A percentile compares a stretch with the other conserved stretches of the same genome.
These are phyloP conservation scores for Unio delphinus DNA, from an alignment of 2,888 invertebrate genomes.

Conservation along the genomic window DNA sequence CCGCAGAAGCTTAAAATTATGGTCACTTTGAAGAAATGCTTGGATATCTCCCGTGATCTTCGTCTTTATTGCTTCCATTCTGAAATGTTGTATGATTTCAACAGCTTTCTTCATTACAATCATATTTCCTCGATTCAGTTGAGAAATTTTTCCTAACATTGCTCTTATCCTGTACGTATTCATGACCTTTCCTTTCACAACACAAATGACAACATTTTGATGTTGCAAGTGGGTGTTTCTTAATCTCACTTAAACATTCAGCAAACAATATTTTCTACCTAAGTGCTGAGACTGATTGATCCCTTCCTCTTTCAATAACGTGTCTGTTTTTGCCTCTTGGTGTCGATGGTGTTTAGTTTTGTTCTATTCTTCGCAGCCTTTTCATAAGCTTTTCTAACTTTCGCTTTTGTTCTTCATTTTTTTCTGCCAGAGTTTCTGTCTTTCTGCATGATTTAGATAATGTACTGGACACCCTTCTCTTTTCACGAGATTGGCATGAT, in stretches of 20 bases:
- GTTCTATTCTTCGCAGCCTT: neutral
- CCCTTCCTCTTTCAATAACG: neutral
- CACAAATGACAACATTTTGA: neutral
- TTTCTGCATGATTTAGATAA: slow-evolving; percentile 1
- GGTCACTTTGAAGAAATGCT: neutral
- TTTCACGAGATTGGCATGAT: neutral
- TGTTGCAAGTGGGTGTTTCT: neutral
- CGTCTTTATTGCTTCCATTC: neutral
- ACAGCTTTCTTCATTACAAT: no score
- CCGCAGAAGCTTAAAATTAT: neutral
- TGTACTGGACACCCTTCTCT: neutral
- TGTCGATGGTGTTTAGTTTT: neutral
- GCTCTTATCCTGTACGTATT: neutral
- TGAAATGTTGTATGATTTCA: neutral
- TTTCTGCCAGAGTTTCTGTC: neutral
- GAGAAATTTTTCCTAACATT: neutral
- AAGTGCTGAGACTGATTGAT: neutral
- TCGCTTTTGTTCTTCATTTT: neutral
- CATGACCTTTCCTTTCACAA: neutral
- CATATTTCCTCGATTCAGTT: neutral
- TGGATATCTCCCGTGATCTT: neutral
- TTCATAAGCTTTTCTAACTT: neutral
- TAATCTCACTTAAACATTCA: neutral
- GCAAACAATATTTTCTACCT: slow-evolving; percentile 7
- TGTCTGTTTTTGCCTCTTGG: neutral